A percentile compares a stretch with the other conserved stretches of the same genome.
Conservation (phyloP, 2,888 invertebrate genomes). For the Lepidocyrtinus sp. region DNA sequence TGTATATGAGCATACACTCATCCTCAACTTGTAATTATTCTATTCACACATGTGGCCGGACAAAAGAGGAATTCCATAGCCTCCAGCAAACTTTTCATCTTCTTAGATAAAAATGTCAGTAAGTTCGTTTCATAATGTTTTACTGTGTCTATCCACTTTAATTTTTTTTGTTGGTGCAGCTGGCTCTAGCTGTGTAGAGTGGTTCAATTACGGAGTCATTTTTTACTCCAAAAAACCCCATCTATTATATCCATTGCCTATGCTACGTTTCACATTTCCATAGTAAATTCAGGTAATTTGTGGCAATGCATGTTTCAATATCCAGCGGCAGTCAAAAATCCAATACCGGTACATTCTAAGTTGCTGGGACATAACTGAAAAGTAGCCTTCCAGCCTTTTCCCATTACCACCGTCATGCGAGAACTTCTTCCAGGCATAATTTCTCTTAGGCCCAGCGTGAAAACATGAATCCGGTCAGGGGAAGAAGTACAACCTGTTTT, state of each 20-base stretch:
- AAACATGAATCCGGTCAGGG: background rate
- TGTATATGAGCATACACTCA: background rate
- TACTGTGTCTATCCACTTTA: background rate
- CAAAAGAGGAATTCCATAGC: constrained; percentile 46
- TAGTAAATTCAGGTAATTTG: constrained; percentile 23
- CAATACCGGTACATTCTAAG: constrained; percentile 2
- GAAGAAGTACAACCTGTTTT: background rate
- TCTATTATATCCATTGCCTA: background rate
- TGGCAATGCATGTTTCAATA: constrained; percentile 39
- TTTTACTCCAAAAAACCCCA: background rate
- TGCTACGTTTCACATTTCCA: constrained; percentile 20
- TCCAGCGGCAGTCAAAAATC: constrained; percentile 42
- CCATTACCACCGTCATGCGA: constrained; percentile 35
- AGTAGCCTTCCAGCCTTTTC: constrained; percentile 47
- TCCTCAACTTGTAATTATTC: background rate
- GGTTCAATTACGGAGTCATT: constrained; percentile 2
- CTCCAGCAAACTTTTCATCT: constrained; percentile 26
- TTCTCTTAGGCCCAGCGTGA: constrained; percentile 27
- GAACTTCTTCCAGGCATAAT: constrained; percentile 42
- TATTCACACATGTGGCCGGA: background rate
- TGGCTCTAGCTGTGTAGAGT: constrained; percentile 1
- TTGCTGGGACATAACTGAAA: constrained; percentile 31
- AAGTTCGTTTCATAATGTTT: constrained; percentile 36
- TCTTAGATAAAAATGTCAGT: constrained; percentile 41
- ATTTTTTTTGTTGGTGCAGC: constrained; percentile 29